phyloP scores from a whole-genome alignment of 2,888 invertebrate genomes.

The Periphyllus acericola region DNA sequence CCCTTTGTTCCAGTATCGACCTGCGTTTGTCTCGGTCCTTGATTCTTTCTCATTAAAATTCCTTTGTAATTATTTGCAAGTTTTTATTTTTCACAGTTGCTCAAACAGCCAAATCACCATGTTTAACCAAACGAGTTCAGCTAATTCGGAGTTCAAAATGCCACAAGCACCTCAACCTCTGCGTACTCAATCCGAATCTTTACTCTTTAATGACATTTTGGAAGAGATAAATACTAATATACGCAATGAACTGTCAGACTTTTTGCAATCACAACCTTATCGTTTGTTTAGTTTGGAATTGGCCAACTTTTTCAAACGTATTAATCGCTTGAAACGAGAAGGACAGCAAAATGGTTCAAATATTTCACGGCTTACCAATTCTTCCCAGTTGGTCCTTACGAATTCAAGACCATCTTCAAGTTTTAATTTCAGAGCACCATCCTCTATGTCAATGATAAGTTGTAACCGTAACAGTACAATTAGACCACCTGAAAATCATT shows the following conservation, averaged over 20 bases:
- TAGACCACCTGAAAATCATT: neutral
- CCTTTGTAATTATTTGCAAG: no score
- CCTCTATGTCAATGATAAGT: conserved; percentile 17
- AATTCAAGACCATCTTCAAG: neutral
- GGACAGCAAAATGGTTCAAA: neutral
- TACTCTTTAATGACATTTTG: conserved; percentile 41
- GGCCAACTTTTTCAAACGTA: neutral
- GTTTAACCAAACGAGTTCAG: neutral
- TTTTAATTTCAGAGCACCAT: neutral
- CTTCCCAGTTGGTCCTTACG: neutral
- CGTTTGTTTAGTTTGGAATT: neutral
- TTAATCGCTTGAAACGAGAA: neutral
- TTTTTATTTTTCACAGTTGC: no score
- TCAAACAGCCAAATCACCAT: neutral
- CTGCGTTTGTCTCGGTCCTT: no score
- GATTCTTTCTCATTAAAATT: no score
- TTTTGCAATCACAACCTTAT: neutral
- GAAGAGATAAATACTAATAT: conserved; percentile 27
- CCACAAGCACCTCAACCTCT: neutral
- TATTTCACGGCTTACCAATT: neutral
- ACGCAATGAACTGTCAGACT: neutral
- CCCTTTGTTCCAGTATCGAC: no score
- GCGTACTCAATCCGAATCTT: neutral
- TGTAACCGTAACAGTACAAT: neutral
- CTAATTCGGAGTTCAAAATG: neutral